These are phyloP conservation scores for Paragorgia papillata DNA, from an alignment of 92 coral and sea anemone genomes.

Conservation along the genomic window DNA sequence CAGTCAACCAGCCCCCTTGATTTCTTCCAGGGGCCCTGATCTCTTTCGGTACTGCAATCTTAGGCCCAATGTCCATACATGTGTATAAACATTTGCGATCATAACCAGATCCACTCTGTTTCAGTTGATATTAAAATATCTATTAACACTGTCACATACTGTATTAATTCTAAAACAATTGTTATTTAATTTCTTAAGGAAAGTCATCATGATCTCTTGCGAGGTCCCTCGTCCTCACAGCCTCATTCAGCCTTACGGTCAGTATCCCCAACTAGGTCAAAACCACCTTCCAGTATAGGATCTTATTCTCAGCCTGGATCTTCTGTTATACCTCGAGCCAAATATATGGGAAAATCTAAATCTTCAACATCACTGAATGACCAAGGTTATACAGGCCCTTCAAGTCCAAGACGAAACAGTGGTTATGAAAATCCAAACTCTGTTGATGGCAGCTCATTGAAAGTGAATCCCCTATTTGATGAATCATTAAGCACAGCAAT, in stretches of 20 bases:
- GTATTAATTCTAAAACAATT: too few species aligned
- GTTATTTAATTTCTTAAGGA: too few species aligned
- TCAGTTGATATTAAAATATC: too few species aligned
- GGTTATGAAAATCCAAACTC: neutral
- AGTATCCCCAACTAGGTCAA: neutral
- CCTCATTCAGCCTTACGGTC: neutral
- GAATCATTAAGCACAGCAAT: constrained; percentile 9
- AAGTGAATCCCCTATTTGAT: constrained; percentile 17
- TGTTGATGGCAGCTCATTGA: neutral
- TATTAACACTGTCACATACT: too few species aligned
- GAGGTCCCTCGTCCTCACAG: neutral
- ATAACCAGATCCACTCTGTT: too few species aligned
- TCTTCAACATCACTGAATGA: neutral
- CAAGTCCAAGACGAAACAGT: neutral
- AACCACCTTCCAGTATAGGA: neutral
- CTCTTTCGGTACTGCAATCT: too few species aligned
- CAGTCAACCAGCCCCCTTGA: too few species aligned
- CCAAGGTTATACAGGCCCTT: neutral
- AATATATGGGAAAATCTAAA: neutral
- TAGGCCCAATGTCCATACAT: too few species aligned
- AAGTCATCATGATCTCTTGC: neutral
- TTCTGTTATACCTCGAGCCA: neutral
- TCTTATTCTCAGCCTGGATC: neutral
- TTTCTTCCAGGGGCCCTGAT: too few species aligned
- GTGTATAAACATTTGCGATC: too few species aligned